These are phyloP conservation scores for Ephialtes manifestator DNA, from an alignment of 2,888 invertebrate genomes.

Conservation along the genomic window DNA sequence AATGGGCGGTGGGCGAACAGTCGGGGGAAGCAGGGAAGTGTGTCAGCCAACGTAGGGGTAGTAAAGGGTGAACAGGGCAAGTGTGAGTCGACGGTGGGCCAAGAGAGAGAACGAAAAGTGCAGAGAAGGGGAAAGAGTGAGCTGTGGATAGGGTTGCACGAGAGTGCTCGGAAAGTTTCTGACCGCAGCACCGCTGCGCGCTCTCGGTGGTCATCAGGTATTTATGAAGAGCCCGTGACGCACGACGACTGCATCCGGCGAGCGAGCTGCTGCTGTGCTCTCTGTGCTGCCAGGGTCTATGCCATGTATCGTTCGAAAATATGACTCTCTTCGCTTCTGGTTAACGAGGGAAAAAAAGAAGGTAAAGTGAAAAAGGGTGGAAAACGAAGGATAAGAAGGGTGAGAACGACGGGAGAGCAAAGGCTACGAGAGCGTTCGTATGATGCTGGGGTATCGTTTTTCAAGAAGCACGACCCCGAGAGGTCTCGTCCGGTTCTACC, in stretches of 20 bases:
- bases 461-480: slow-evolving; percentile 39
- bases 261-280: slow-evolving; percentile 44
- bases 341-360: slow-evolving; percentile 51
- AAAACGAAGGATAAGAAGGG: slow-evolving; percentile 34
- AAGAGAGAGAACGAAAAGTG: slow-evolving; percentile 44
- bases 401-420: slow-evolving; percentile 45
- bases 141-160: slow-evolving; percentile 38
- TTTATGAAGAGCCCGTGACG: slow-evolving; percentile 76
- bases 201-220: slow-evolving; percentile 77
- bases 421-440: slow-evolving; percentile 29
- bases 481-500: slow-evolving; percentile 21
- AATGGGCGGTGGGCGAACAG: slow-evolving; percentile 9
- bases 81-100: slow-evolving; percentile 40
- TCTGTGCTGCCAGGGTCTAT: slow-evolving; percentile 3
- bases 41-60: slow-evolving; percentile 52
- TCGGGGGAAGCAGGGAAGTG: slow-evolving; percentile 46
- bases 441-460: slow-evolving; percentile 46
- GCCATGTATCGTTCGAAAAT: slow-evolving; percentile 56
- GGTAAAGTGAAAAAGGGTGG: slow-evolving; percentile 38
- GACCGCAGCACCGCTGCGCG: slow-evolving; percentile 70
- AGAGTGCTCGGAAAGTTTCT: slow-evolving; percentile 68
- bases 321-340: slow-evolving; percentile 49
- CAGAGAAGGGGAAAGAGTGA: slow-evolving; percentile 64
- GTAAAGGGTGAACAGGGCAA: slow-evolving; percentile 40
- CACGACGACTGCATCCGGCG: slow-evolving; percentile 68